Conservation (phyloP, 2,797 vertebrate species). For the Hafferia zeledoni region DNA sequence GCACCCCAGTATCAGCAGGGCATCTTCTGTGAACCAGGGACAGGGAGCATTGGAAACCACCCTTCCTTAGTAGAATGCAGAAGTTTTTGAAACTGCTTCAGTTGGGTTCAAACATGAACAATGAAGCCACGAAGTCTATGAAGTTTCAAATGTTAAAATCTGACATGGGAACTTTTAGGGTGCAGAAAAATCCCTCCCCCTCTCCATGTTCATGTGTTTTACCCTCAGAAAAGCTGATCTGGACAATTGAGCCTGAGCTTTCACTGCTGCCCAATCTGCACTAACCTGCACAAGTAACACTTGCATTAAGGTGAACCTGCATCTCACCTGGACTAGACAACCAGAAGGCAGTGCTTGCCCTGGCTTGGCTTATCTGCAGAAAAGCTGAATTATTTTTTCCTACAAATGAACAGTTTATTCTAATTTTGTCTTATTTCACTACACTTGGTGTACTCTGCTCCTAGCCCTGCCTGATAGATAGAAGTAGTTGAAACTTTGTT, state of each 20-base stretch:
- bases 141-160: not conserved
- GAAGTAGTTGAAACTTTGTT: not conserved
- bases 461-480: not conserved
- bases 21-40: not conserved
- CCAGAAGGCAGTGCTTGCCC: not conserved
- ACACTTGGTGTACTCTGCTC: not conserved
- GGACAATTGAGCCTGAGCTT: not conserved
- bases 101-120: not conserved
- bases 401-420: not conserved
- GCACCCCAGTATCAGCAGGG: not conserved
- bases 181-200: not conserved
- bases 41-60: accelerated
- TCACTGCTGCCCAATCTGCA: accelerated
- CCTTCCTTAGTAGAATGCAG: not conserved
- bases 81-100: not conserved
- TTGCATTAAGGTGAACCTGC: not conserved
- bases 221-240: not conserved
- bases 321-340: not conserved
- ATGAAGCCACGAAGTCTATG: not conserved
- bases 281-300: not conserved
- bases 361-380: not conserved
- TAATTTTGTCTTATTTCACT: not conserved
- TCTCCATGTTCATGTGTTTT: not conserved
- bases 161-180: not conserved
- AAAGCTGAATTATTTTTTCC: not conserved